Evolutionary conservation across 1,140 invertebrate species (phyloP).

Genomic region (Drosophila ercepeae): DNA sequence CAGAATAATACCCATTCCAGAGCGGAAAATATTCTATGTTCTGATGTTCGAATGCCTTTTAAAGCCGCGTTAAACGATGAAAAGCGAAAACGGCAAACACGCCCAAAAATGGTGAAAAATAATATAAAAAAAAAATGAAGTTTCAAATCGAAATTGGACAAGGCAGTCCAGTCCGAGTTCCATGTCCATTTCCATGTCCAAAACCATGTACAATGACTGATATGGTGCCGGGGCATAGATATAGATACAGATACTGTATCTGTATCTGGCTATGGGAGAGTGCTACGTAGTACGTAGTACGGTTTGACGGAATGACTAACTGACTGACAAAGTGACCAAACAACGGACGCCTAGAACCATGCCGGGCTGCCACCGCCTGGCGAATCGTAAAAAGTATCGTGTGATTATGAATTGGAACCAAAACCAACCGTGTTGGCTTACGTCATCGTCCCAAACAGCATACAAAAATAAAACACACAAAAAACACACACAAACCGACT

Average conservation of each 20-base stretch:
- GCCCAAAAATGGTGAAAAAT: conserved; percentile 76
- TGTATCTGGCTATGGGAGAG: conserved; percentile 7
- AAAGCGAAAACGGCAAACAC: conserved; percentile 66
- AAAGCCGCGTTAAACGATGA: conserved; percentile 40
- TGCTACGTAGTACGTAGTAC: no score
- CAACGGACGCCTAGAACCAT: conserved; percentile 51
- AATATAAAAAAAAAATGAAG: conserved; percentile 49
- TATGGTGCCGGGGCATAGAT: conserved; percentile 49
- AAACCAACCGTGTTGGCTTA: conserved; percentile 67
- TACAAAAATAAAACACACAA: conserved; percentile 39
- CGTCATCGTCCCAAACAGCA: conserved; percentile 70
- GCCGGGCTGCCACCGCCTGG: background rate
- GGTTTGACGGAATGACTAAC: conserved; percentile 17
- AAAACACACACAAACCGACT: conserved; percentile 31
- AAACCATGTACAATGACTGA: conserved; percentile 59
- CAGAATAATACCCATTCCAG: conserved; percentile 61
- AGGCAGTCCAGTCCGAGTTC: conserved; percentile 58
- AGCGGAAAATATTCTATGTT: conserved; percentile 73
- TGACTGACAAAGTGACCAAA: conserved; percentile 25
- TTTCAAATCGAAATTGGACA: conserved; percentile 72
- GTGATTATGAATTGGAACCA: conserved; percentile 76
- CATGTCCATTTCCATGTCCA: conserved; percentile 48
- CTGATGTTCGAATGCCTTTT: conserved; percentile 37
- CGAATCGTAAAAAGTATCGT: conserved; percentile 64
- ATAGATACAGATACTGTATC: conserved; percentile 31